Evolutionary conservation across 1,140 invertebrate species (phyloP).

Genomic region (Listronotus bonariensis): DNA sequence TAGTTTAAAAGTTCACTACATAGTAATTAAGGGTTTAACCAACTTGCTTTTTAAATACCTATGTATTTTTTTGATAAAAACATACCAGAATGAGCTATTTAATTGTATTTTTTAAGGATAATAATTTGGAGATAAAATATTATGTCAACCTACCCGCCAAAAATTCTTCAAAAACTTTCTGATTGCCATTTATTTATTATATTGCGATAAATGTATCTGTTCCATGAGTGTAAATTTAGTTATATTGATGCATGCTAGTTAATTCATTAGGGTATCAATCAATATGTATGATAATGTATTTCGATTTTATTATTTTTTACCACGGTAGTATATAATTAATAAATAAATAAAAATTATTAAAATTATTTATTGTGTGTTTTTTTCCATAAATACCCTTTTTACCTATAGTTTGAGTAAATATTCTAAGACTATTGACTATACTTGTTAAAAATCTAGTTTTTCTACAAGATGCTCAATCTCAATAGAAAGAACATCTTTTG

Average conservation of each 20-base stretch:
- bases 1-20: no score
- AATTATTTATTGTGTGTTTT: constrained; percentile 13
- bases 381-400: neutral
- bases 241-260: constrained; percentile 55
- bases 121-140: no score
- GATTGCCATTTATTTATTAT: constrained; percentile 35
- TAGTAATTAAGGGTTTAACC: no score
- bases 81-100: no score
- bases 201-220: constrained; percentile 38
- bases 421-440: no score
- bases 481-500: no score
- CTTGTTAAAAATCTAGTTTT: no score
- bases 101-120: no score
- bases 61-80: no score
- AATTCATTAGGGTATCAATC: constrained; percentile 52
- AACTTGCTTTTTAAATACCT: no score
- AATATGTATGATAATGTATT: constrained; percentile 55
- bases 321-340: constrained; percentile 54
- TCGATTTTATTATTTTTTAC: constrained; percentile 57
- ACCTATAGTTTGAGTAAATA: neutral
- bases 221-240: constrained; percentile 51
- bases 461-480: no score
- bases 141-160: neutral
- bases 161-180: constrained; percentile 10
- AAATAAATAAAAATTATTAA: constrained; percentile 37